phyloP scores from a whole-genome alignment of 2,888 invertebrate species.

The Watsonalla binaria region DNA sequence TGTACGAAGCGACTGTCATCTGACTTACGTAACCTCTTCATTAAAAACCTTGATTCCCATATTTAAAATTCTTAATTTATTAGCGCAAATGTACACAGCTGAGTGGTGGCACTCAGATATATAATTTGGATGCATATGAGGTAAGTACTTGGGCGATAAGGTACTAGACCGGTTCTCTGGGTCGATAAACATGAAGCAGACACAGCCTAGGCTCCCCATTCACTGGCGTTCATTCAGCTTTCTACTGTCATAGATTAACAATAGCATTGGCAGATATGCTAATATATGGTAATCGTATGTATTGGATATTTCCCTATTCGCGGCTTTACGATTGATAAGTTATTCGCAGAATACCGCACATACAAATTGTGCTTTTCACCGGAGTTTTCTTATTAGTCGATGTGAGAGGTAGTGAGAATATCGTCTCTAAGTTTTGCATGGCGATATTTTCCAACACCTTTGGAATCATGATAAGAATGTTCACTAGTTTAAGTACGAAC shows the following conservation, averaged over 20 bases:
- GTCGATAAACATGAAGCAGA: constrained; percentile 26
- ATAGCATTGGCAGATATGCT: background rate
- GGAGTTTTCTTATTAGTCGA: too few species aligned
- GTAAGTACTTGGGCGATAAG: constrained; percentile 20
- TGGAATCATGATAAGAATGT: too few species aligned
- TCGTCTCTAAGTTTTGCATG: too few species aligned
- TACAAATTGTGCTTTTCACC: too few species aligned
- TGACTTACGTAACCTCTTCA: too few species aligned
- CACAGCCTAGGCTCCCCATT: constrained; percentile 46
- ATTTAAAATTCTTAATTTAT: background rate
- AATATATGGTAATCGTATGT: background rate
- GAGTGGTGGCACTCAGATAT: constrained; percentile 17
- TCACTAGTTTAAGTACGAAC: too few species aligned
- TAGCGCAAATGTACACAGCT: background rate
- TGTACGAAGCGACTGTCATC: too few species aligned
- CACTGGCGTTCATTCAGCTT: constrained; percentile 69
- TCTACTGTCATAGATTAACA: constrained; percentile 52
- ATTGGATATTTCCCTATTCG: too few species aligned
- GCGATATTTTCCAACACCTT: too few species aligned
- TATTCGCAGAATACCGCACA: too few species aligned
- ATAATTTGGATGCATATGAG: constrained; percentile 18
- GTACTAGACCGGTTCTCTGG: constrained; percentile 41
- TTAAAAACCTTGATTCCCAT: background rate
- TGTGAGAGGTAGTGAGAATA: too few species aligned
- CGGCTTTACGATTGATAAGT: too few species aligned